Base-by-base conservation (phyloP, 1,140 invertebrate genomes). In the Drosophila ohnishii region DNA sequence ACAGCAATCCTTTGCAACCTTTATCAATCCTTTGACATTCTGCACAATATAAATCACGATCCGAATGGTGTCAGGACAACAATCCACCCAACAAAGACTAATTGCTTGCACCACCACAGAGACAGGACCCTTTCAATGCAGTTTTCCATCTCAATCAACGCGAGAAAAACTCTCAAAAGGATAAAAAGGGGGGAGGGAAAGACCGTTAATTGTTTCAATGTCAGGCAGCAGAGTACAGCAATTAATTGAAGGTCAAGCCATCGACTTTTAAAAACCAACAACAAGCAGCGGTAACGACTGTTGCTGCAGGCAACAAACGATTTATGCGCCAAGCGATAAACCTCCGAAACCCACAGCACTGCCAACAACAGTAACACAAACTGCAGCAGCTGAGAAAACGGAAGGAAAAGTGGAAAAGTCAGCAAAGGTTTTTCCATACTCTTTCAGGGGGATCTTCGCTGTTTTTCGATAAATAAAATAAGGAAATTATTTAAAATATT, bases 231-330 rank as follows among this genome's bases (percentile, higher is more conserved):
- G 40, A 48, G 48, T 40, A 13, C 42, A 66, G 47, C 48, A 79
- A 72, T 86, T 76, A 86, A 77, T 70, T 77, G 76, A 88, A 87
- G 83, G 83, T 87, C 83, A 86, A 79, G 83, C 57, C 58, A 87
- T 82, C 42, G 71, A 78, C 83, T 72, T 22, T 51, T 66, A 59
- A 73, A 74, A 80, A 55, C 16, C 62, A 70, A 57, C 65, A 48
- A 44, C 25, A 58, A 30, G 7, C 60, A 30, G 51, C 34, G 9
- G 34, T 37, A 55, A 55, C 51, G 51, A 45, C 62, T 50, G 66
- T 55, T 55, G 50, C 48, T 47, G 35, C 69, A 58, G 67, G 69
- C 35, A 59, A 22, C 66, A 47, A 78, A 79, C 66, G 61, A 73
- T 66, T 72, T 77, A 74, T 87, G 76, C 53, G 65, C 55, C 61